Conservation (phyloP, 2,888 invertebrate species). For the Polymixis flavicincta region DNA sequence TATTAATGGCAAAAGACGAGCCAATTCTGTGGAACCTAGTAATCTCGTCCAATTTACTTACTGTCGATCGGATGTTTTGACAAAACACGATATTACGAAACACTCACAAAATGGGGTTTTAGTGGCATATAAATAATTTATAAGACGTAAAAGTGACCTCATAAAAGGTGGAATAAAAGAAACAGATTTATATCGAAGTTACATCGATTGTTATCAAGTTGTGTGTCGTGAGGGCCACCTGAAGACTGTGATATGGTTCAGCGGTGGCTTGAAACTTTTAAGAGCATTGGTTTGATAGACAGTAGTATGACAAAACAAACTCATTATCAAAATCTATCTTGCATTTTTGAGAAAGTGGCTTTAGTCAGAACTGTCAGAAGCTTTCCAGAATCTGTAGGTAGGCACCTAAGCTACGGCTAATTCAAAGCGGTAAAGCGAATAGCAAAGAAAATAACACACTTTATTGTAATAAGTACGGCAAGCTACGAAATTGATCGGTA, state of each 20-base stretch:
- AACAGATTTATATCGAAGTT: constrained; percentile 74
- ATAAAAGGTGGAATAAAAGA: constrained; percentile 74
- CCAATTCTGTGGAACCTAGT: background rate
- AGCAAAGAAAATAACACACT: constrained; percentile 41
- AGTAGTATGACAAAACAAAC: background rate
- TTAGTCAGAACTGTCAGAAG: background rate
- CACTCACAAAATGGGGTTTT: constrained; percentile 70
- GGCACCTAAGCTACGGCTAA: background rate
- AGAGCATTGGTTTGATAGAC: background rate
- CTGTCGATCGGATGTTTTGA: constrained; percentile 34
- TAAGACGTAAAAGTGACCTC: constrained; percentile 76
- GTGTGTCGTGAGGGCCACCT: constrained; percentile 40
- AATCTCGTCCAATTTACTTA: background rate
- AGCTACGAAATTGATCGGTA: constrained; percentile 65
- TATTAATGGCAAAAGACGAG: background rate
- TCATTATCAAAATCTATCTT: background rate
- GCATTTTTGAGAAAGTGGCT: background rate
- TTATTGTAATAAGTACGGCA: constrained; percentile 59
- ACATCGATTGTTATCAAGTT: constrained; percentile 71
- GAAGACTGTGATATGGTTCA: constrained; percentile 4
- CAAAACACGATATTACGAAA: constrained; percentile 49
- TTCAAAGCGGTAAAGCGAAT: background rate
- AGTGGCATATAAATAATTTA: constrained; percentile 73
- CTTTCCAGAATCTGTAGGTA: background rate
- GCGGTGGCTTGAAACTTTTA: background rate